phyloP scores from a whole-genome alignment of 2,888 invertebrate genomes.

The Leptura quadrifasciata region DNA sequence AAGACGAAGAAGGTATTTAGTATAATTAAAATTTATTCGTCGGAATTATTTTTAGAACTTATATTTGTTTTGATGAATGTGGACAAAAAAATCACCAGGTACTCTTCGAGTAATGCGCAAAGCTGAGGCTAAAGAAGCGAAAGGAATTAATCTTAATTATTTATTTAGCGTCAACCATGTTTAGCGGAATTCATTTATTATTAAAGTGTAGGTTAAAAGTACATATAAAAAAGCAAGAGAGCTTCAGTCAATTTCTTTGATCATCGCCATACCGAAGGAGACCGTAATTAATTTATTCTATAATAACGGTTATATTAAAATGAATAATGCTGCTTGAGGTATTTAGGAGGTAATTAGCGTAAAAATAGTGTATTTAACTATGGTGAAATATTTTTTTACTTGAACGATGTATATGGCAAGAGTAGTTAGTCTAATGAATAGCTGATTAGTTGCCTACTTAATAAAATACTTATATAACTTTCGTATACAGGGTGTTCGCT shows the following conservation, averaged over 20 bases:
- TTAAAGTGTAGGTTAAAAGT: slow-evolving; percentile 18
- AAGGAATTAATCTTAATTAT: slow-evolving; percentile 4
- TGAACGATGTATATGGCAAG: not conserved
- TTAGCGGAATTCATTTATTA: slow-evolving; percentile 1
- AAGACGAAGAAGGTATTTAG: not conserved
- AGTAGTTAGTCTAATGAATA: not conserved
- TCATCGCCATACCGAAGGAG: not conserved
- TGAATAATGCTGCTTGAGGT: not conserved
- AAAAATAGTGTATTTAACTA: not conserved
- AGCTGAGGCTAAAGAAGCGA: not conserved
- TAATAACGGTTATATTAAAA: slow-evolving; percentile 23
- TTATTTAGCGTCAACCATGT: not conserved
- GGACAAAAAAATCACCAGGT: not conserved
- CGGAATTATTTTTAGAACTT: slow-evolving; percentile 14
- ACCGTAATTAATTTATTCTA: slow-evolving; percentile 22
- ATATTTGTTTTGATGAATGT: slow-evolving; percentile 11
- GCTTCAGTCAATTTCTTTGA: not conserved
- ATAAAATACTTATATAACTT: too few relatives aligned
- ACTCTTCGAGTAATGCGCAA: not conserved
- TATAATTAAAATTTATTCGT: slow-evolving; percentile 29
- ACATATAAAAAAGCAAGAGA: slow-evolving; percentile 11
- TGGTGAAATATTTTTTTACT: not conserved
- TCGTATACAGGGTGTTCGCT: too few relatives aligned
- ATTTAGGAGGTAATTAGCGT: slow-evolving; percentile 8
- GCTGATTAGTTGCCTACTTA: not conserved